Conservation (phyloP, 2,797 vertebrate species). For the Amniataba percoides region DNA sequence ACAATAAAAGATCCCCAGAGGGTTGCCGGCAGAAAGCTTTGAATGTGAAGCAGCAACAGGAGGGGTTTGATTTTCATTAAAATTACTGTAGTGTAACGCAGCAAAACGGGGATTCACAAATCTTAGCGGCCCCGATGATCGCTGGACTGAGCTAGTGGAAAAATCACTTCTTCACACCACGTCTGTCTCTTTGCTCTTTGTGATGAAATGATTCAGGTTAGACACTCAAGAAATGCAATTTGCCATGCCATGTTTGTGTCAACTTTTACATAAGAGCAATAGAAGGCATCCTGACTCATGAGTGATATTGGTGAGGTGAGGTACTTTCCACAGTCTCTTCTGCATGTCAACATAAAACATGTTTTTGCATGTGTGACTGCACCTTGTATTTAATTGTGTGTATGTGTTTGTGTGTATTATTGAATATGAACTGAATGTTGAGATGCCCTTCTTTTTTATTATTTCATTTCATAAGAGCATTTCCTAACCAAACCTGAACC, state of each 20-base stretch:
- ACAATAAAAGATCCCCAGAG: background rate
- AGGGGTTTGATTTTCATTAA: background rate
- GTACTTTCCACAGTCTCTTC: too few relatives aligned
- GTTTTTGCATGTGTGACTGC: too few relatives aligned
- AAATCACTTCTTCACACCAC: background rate
- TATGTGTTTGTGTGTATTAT: too few relatives aligned
- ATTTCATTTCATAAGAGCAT: background rate
- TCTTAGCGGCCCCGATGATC: background rate
- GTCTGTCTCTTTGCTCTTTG: background rate
- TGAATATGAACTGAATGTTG: too few relatives aligned
- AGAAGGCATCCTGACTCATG: too few relatives aligned
- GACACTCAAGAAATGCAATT: too few relatives aligned
- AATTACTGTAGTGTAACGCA: background rate
- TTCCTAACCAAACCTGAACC: background rate
- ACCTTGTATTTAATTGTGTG: too few relatives aligned
- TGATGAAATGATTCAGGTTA: background rate
- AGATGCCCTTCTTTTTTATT: too few relatives aligned
- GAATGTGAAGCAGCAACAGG: background rate
- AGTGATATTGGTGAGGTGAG: too few relatives aligned
- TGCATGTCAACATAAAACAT: too few relatives aligned
- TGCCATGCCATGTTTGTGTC: too few relatives aligned
- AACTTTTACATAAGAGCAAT: too few relatives aligned
- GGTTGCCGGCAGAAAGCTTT: background rate
- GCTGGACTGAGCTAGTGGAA: constrained; percentile 1
- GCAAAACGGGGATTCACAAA: constrained; percentile 3